Conservation (phyloP, 2,888 invertebrate genomes). For the Archips crataeganus region DNA sequence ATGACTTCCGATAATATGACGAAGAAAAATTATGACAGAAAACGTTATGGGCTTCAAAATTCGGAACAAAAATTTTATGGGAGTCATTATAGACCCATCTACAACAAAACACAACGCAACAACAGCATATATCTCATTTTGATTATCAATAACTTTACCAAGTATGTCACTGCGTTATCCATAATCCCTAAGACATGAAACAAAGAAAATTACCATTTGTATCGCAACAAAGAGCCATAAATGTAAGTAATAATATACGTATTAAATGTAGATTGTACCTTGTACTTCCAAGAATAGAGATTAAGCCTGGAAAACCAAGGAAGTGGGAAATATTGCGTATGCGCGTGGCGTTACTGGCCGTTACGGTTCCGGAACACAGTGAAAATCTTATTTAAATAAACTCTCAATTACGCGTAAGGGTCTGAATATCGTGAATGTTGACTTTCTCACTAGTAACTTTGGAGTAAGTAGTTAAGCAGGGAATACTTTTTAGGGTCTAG, state of each 20-base stretch:
- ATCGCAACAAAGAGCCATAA: slow-evolving; percentile 16
- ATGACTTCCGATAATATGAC: too few species aligned
- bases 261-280: slow-evolving; percentile 3
- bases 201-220: slow-evolving; percentile 9
- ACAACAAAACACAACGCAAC: too few species aligned
- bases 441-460: not conserved
- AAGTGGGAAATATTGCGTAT: slow-evolving; percentile 1
- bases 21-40: too few species aligned
- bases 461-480: not conserved
- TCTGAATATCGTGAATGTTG: slow-evolving; percentile 6
- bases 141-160: slow-evolving; percentile 9
- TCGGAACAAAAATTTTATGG: too few species aligned
- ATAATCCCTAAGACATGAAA: not conserved
- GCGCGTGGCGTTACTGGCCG: not conserved
- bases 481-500: too few species aligned
- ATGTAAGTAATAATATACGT: not conserved
- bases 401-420: slow-evolving; percentile 8
- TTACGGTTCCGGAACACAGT: not conserved
- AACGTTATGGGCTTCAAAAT: too few species aligned
- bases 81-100: too few species aligned
- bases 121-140: not conserved
- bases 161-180: slow-evolving; percentile 6
- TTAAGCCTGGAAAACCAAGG: not conserved
- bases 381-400: slow-evolving; percentile 10
- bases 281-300: not conserved